Conservation (phyloP, 2,113 vertebrate species). For the Etia nguti region DNA sequence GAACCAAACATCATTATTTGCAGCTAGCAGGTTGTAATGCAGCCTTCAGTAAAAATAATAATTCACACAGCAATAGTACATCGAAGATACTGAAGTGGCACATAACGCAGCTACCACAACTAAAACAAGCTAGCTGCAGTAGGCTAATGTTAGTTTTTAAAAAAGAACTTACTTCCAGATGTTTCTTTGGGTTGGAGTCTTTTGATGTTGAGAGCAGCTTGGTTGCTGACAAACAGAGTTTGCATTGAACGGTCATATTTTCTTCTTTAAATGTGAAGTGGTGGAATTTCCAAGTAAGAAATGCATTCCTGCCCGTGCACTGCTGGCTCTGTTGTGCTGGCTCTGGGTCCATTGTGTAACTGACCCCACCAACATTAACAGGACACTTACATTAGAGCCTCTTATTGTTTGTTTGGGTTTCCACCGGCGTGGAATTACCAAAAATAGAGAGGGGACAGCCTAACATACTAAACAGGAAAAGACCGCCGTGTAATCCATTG, state of each 20-base stretch:
- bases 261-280: not conserved
- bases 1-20: not conserved
- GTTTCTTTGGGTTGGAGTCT: not conserved
- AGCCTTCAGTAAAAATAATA: fast-evolving
- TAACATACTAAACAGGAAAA: too few species aligned
- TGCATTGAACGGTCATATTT: not conserved
- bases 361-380: too few species aligned
- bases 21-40: not conserved
- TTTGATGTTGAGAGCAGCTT: not conserved
- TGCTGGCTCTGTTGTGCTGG: too few species aligned
- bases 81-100: not conserved
- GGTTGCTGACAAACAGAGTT: not conserved
- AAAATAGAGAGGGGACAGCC: too few species aligned
- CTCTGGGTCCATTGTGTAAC: too few species aligned
- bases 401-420: too few species aligned
- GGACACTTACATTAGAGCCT: too few species aligned
- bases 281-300: fast-evolving
- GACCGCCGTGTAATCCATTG: too few species aligned
- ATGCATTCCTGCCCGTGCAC: not conserved
- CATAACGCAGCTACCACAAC: not conserved
- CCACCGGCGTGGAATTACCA: too few species aligned
- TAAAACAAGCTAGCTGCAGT: not conserved
- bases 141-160: not conserved
- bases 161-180: not conserved
- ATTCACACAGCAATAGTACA: not conserved